Conservation (phyloP, 2,113 vertebrate genomes). For the Dasyurus viverrinus region DNA sequence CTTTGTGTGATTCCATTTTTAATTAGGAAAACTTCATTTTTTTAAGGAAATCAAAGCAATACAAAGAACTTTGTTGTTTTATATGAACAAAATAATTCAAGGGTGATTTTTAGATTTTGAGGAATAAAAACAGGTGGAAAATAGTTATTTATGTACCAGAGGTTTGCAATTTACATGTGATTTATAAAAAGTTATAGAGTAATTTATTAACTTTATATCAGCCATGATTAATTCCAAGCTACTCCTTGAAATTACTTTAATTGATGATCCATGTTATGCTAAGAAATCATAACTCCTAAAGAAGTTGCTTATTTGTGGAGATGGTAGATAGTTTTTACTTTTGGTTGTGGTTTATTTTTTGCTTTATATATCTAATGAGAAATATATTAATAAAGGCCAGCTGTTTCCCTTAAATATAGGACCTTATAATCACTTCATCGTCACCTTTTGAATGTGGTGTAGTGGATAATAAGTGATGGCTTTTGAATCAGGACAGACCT, state of each 20-base stretch:
- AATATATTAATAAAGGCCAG: neutral
- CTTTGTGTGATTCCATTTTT: neutral
- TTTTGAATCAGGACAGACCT: neutral
- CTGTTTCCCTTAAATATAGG: neutral
- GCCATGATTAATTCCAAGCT: constrained; percentile 10
- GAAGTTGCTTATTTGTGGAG: neutral
- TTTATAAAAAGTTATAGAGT: neutral
- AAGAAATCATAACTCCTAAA: neutral
- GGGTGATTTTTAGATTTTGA: neutral
- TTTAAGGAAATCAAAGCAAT: neutral
- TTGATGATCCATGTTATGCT: neutral
- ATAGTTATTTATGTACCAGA: neutral
- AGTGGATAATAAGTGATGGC: neutral
- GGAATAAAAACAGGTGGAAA: neutral
- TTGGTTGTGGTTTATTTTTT: neutral
- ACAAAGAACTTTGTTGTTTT: constrained; percentile 1
- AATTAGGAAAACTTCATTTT: constrained; percentile 14
- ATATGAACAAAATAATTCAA: neutral
- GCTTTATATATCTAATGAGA: neutral
- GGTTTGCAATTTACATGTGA: neutral
- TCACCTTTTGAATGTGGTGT: neutral
- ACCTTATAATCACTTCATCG: neutral
- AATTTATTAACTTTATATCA: neutral
- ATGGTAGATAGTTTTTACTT: neutral
- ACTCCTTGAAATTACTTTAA: neutral